These are phyloP conservation scores for Scartelaos histophorus DNA, from an alignment of 2,113 vertebrate species.

Conservation along the genomic window DNA sequence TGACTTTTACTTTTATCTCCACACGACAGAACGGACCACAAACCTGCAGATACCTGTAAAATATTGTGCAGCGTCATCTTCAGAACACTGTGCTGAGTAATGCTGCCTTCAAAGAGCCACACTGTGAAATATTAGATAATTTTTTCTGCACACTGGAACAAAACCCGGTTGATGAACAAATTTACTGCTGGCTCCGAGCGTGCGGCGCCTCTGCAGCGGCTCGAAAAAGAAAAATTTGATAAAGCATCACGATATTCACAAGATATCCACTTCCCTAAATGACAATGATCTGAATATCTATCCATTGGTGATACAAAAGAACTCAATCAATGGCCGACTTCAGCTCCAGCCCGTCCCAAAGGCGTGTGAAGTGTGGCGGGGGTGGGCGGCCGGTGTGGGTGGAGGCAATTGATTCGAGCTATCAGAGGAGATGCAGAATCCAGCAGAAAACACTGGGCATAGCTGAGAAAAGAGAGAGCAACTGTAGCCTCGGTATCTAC, in stretches of 20 bases:
- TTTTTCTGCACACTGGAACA: slow-evolving; percentile 64
- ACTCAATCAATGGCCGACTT: slow-evolving; percentile 57
- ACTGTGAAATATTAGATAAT: slow-evolving; percentile 65
- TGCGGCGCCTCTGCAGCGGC: neutral
- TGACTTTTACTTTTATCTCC: neutral
- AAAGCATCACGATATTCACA: slow-evolving; percentile 33
- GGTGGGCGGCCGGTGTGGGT: slow-evolving; percentile 57
- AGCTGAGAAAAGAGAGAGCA: slow-evolving; percentile 22
- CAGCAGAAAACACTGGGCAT: slow-evolving; percentile 30
- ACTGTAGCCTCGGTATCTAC: slow-evolving; percentile 15
- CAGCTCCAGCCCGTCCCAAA: slow-evolving; percentile 48
- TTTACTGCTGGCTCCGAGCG: slow-evolving; percentile 52
- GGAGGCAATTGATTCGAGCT: slow-evolving; percentile 62
- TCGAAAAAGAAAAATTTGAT: neutral
- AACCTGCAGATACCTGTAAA: slow-evolving; percentile 15
- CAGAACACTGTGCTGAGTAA: slow-evolving; percentile 38
- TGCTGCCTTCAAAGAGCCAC: slow-evolving; percentile 59
- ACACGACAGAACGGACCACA: slow-evolving; percentile 2
- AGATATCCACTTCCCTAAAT: slow-evolving; percentile 45
- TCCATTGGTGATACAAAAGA: slow-evolving; percentile 55
- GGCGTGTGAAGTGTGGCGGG: slow-evolving; percentile 45
- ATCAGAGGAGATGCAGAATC: slow-evolving; percentile 54
- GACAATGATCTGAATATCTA: slow-evolving; percentile 69
- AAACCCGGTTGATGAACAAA: slow-evolving; percentile 67
- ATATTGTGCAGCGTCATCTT: slow-evolving; percentile 22